Conservation (phyloP, 1,140 invertebrate species). For the Leptinotarsa undecemlineata region DNA sequence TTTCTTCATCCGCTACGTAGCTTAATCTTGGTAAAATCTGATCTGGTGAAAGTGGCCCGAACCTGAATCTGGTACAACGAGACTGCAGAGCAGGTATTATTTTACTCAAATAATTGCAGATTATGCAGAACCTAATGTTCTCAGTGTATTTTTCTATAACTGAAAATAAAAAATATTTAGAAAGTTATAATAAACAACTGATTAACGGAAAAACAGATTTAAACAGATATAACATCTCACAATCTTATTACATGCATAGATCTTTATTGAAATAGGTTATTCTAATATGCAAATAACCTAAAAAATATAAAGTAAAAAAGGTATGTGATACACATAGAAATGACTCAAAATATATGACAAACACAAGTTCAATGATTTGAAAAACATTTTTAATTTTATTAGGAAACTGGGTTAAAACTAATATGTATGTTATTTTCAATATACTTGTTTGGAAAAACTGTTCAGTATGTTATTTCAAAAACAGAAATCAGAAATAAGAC, state of each 20-base stretch:
- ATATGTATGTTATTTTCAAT: too few species aligned
- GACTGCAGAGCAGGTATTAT: conserved; percentile 99
- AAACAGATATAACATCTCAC: background rate
- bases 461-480: too few species aligned
- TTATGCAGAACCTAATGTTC: conserved; percentile 97
- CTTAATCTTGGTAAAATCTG: conserved; percentile 91
- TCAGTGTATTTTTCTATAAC: conserved; percentile 98
- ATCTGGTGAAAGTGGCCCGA: conserved; percentile 83
- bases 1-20: conserved; percentile 83
- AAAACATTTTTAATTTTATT: too few species aligned
- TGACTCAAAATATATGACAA: background rate
- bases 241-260: background rate
- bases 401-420: too few species aligned
- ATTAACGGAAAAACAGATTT: too few species aligned
- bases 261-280: too few species aligned
- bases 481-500: too few species aligned
- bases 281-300: too few species aligned
- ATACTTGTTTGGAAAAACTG: too few species aligned
- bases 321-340: too few species aligned
- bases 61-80: conserved; percentile 95
- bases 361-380: too few species aligned
- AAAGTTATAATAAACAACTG: conserved; percentile 5
- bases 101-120: conserved; percentile 98
- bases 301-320: too few species aligned
- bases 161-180: conserved; percentile 39